phyloP scores from a whole-genome alignment of 2,113 vertebrate species.

The Pelecanoides urinatrix region DNA sequence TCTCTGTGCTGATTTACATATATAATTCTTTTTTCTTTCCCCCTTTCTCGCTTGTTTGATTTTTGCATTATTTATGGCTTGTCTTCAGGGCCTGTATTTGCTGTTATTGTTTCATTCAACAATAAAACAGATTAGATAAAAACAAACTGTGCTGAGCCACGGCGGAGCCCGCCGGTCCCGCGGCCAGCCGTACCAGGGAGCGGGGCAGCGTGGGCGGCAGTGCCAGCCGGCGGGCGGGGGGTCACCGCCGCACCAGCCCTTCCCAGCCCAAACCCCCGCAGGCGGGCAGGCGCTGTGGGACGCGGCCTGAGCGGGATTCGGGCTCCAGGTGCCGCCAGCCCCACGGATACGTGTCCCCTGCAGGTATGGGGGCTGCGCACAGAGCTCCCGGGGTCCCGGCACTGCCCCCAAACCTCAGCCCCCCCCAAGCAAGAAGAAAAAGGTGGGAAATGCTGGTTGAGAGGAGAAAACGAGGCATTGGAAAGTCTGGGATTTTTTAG shows the following conservation, averaged over 20 bases:
- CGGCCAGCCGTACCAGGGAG: neutral
- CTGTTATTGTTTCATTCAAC: conserved; percentile 67
- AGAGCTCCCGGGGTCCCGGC: neutral
- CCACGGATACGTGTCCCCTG: rapidly evolving
- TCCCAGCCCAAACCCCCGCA: neutral
- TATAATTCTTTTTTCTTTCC: conserved; percentile 13
- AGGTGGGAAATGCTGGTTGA: neutral
- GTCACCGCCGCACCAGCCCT: neutral
- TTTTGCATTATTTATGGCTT: conserved; percentile 69
- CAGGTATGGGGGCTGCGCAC: neutral
- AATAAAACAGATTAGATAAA: conserved; percentile 61
- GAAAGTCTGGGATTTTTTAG: neutral
- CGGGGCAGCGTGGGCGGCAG: no score
- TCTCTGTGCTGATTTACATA: neutral
- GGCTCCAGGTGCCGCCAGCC: neutral
- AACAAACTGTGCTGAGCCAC: neutral
- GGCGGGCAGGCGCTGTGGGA: rapidly evolving
- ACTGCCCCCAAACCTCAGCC: neutral
- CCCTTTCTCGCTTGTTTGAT: conserved; percentile 38
- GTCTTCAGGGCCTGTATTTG: conserved; percentile 59
- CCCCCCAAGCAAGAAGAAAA: neutral
- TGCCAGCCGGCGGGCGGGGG: neutral
- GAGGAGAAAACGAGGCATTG: neutral
- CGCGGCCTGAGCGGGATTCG: neutral
- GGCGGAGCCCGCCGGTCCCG: neutral